phyloP scores from a whole-genome alignment of 1,140 invertebrate genomes.

The Drosophila nigromelanica region DNA sequence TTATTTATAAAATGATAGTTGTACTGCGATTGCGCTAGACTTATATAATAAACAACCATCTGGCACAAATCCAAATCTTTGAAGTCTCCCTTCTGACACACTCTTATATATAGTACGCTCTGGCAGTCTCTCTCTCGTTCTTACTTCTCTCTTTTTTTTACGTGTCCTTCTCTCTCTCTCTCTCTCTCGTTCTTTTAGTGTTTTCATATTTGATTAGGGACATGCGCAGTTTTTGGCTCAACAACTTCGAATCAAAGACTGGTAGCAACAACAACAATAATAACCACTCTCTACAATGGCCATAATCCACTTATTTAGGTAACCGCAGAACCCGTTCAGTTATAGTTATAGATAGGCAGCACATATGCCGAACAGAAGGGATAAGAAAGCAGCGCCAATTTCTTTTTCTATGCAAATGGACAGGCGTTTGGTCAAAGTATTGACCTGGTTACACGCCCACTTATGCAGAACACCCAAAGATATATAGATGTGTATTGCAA shows the following conservation, averaged over 20 bases:
- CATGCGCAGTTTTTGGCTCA: slow-evolving; percentile 31
- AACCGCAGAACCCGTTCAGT: slow-evolving; percentile 65
- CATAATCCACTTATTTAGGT: slow-evolving; percentile 53
- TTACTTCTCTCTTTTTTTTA: neutral
- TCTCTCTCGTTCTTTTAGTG: neutral
- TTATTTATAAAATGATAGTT: neutral
- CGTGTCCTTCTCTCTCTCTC: neutral
- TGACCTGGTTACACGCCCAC: slow-evolving; percentile 67
- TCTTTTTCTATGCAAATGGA: slow-evolving; percentile 44
- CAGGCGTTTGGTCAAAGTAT: slow-evolving; percentile 58
- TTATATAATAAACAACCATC: slow-evolving; percentile 35
- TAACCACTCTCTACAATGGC: slow-evolving; percentile 34
- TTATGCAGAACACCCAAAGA: neutral
- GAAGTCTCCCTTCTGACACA: neutral
- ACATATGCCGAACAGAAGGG: slow-evolving; percentile 13
- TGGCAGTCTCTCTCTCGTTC: neutral
- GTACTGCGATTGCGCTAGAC: slow-evolving; percentile 4
- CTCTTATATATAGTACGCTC: neutral
- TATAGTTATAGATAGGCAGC: neutral
- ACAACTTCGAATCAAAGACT: slow-evolving; percentile 45
- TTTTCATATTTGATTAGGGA: neutral
- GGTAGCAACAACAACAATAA: slow-evolving; percentile 28
- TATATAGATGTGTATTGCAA: neutral
- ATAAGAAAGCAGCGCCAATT: slow-evolving; percentile 27
- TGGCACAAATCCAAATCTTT: slow-evolving; percentile 22